These are phyloP conservation scores for Apantesis nais DNA, from an alignment of 2,888 invertebrate species.

Conservation along the genomic window DNA sequence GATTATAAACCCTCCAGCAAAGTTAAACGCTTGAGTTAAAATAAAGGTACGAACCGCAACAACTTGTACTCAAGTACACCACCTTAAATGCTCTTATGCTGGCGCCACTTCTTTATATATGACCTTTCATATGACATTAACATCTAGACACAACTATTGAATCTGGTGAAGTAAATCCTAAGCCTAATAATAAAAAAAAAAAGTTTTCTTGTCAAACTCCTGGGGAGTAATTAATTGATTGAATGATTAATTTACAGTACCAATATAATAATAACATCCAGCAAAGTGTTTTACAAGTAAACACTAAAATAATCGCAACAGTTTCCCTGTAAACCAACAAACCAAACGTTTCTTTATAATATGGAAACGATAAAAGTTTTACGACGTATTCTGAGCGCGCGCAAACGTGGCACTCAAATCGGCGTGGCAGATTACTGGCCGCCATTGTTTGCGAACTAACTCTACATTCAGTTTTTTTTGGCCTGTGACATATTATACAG, in stretches of 20 bases:
- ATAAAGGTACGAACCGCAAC: too few relatives aligned
- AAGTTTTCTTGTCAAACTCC: too few relatives aligned
- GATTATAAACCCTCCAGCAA: too few relatives aligned
- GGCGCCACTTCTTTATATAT: too few relatives aligned
- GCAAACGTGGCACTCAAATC: conserved; percentile 7
- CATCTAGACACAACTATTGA: too few relatives aligned
- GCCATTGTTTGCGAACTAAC: conserved; percentile 19
- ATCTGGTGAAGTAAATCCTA: background rate
- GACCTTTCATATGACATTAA: too few relatives aligned
- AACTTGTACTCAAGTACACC: too few relatives aligned
- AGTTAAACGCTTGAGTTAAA: too few relatives aligned
- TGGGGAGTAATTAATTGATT: too few relatives aligned
- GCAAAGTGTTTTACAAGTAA: background rate
- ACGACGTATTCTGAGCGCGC: conserved; percentile 34
- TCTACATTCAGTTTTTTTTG: background rate
- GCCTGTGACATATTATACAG: background rate
- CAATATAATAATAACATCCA: too few relatives aligned
- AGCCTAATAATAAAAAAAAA: background rate
- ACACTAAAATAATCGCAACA: background rate
- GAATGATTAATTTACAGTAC: too few relatives aligned
- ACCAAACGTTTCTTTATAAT: conserved; percentile 20
- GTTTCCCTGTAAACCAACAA: conserved; percentile 16
- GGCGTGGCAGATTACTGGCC: conserved; percentile 12
- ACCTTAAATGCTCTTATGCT: too few relatives aligned
- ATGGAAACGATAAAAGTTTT: conserved; percentile 29